These are phyloP conservation scores for Autographa gamma DNA, from an alignment of 2,888 invertebrate genomes.

Conservation along the genomic window DNA sequence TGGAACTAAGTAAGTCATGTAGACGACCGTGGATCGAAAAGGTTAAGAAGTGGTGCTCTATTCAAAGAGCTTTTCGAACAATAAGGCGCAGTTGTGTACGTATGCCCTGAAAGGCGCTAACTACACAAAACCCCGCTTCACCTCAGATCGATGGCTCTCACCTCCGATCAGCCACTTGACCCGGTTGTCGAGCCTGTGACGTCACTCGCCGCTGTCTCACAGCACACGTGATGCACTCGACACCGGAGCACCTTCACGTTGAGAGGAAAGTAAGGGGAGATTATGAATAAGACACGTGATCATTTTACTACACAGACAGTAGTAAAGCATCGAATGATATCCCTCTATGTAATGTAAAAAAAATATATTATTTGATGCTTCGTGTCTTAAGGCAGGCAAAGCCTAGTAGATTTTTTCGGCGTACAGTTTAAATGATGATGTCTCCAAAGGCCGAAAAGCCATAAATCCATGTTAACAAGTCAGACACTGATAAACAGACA, in stretches of 20 bases:
- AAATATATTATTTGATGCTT: not conserved
- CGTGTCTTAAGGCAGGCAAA: not conserved
- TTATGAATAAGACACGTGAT: not conserved
- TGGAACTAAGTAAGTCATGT: not conserved
- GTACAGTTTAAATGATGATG: not conserved
- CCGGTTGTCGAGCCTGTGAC: slow-evolving; percentile 38
- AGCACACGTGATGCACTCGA: slow-evolving; percentile 26
- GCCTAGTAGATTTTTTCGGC: not conserved
- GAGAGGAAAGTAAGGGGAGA: slow-evolving; percentile 15
- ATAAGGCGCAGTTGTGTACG: not conserved
- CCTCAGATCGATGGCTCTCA: slow-evolving; percentile 45
- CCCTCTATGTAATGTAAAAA: not conserved
- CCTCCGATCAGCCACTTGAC: slow-evolving; percentile 37
- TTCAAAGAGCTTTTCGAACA: not conserved
- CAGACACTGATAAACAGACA: not conserved
- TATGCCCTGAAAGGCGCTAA: slow-evolving; percentile 19
- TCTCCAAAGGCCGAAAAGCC: not conserved
- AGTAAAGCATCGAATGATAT: not conserved
- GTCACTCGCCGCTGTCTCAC: slow-evolving; percentile 25
- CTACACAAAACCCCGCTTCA: slow-evolving; percentile 19
- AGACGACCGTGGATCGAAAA: not conserved
- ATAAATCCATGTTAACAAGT: not conserved
- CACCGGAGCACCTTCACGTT: slow-evolving; percentile 22
- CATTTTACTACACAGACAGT: not conserved
- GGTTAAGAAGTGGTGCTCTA: not conserved